phyloP scores from a whole-genome alignment of 1,140 invertebrate species.

The Bombus impatiens region DNA sequence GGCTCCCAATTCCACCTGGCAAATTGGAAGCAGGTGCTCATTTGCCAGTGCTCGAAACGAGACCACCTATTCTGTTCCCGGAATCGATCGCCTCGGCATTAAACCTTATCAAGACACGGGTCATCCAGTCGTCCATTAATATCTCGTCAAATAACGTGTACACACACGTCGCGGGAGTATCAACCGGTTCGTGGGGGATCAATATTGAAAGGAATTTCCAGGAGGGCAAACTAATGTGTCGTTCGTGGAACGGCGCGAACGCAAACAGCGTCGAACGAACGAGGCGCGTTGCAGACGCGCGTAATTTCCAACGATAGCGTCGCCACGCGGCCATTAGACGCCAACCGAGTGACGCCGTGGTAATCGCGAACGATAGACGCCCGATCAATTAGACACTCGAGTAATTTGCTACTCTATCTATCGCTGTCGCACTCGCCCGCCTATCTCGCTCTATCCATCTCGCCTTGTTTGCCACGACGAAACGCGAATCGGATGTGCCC shows the following conservation, averaged over 20 bases:
- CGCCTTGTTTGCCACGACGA: constrained; percentile 26
- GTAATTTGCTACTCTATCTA: constrained; percentile 42
- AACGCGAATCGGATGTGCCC: constrained; percentile 21
- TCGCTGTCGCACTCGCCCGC: background rate
- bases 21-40: background rate
- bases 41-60: background rate
- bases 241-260: constrained; percentile 17
- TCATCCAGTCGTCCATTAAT: constrained; percentile 27
- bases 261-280: constrained; percentile 30
- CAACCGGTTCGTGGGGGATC: background rate
- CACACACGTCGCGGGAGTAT: background rate
- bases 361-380: constrained; percentile 59
- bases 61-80: background rate
- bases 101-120: constrained; percentile 37
- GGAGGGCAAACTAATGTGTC: constrained; percentile 32
- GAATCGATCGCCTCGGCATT: constrained; percentile 9
- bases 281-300: constrained; percentile 22
- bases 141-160: constrained; percentile 37
- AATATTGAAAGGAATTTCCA: constrained; percentile 47
- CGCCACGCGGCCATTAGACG: constrained; percentile 43
- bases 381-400: constrained; percentile 59
- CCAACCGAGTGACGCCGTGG: constrained; percentile 26
- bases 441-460: background rate
- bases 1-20: background rate
- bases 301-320: constrained; percentile 46